phyloP scores from a whole-genome alignment of 2,797 vertebrate genomes.

The Sebastes elongatus region DNA sequence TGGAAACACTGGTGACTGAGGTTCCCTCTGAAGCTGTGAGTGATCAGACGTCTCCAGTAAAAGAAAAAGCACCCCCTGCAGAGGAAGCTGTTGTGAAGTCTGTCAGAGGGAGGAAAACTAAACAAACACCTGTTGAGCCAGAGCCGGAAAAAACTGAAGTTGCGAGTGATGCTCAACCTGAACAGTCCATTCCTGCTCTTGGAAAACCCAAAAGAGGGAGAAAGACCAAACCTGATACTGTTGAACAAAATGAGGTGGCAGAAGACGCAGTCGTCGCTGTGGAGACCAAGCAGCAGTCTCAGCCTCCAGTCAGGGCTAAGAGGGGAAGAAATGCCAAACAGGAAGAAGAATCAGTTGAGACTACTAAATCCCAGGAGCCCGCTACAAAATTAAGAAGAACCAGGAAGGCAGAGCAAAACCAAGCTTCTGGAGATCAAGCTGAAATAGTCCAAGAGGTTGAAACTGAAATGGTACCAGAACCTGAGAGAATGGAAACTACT shows the following conservation, averaged over 20 bases:
- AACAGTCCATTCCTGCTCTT: neutral
- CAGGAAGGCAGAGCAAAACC: constrained; percentile 6
- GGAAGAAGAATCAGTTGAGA: constrained; percentile 29
- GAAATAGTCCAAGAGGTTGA: neutral
- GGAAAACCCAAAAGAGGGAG: constrained; percentile 62
- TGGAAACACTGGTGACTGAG: constrained; percentile 2
- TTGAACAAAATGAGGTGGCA: constrained; percentile 10
- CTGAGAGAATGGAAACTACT: neutral
- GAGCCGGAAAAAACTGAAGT: neutral
- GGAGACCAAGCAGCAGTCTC: constrained; percentile 14
- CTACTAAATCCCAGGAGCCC: constrained; percentile 1
- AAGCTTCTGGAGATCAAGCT: constrained; percentile 7
- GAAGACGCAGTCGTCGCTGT: neutral
- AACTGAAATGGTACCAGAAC: constrained; percentile 9
- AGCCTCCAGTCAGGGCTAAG: constrained; percentile 41
- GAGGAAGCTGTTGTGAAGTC: constrained; percentile 39
- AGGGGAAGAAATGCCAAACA: constrained; percentile 52
- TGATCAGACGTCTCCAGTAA: neutral
- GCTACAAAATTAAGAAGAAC: constrained; percentile 56
- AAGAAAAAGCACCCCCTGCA: neutral
- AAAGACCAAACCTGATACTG: constrained; percentile 23
- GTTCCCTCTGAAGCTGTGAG: neutral
- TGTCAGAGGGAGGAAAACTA: constrained; percentile 57
- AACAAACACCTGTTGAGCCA: constrained; percentile 15
- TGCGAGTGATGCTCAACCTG: neutral